Conservation (phyloP, 1,140 invertebrate species). For the Leucophenga varia region DNA sequence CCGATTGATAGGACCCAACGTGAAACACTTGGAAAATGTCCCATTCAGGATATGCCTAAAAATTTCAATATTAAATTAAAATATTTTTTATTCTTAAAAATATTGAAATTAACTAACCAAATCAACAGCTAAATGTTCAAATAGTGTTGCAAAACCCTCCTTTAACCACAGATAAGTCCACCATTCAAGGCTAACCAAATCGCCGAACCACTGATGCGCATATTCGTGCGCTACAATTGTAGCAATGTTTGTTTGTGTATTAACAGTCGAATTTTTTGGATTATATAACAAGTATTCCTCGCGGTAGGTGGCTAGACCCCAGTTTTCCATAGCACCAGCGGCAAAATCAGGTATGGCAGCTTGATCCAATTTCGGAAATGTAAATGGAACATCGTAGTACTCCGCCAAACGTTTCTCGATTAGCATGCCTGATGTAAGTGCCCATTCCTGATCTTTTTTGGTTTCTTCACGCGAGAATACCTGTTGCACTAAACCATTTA, state of each 20-base stretch:
- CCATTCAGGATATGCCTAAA: constrained; percentile 66
- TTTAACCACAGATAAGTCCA: constrained; percentile 65
- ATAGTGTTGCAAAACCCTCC: constrained; percentile 61
- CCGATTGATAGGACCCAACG: constrained; percentile 66
- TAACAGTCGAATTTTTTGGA: constrained; percentile 35
- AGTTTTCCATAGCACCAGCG: constrained; percentile 55
- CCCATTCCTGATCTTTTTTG: constrained; percentile 42
- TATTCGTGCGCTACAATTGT: constrained; percentile 67
- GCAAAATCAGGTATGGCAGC: constrained; percentile 49
- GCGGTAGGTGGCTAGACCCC: constrained; percentile 50
- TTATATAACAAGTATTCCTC: constrained; percentile 47
- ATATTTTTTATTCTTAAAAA: neutral
- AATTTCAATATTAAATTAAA: neutral
- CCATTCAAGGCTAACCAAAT: constrained; percentile 66
- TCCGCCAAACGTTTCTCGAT: constrained; percentile 38
- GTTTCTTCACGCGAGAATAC: constrained; percentile 46
- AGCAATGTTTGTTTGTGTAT: constrained; percentile 59
- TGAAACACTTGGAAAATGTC: constrained; percentile 80
- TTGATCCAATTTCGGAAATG: constrained; percentile 48
- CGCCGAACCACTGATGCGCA: constrained; percentile 68
- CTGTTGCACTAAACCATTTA: constrained; percentile 50
- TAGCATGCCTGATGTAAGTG: constrained; percentile 40
- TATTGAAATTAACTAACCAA: constrained; percentile 18
- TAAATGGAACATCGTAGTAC: constrained; percentile 36
- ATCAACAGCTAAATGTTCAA: constrained; percentile 42